Conservation (phyloP, 2,888 invertebrate genomes). For the Agriopis leucophaearia region DNA sequence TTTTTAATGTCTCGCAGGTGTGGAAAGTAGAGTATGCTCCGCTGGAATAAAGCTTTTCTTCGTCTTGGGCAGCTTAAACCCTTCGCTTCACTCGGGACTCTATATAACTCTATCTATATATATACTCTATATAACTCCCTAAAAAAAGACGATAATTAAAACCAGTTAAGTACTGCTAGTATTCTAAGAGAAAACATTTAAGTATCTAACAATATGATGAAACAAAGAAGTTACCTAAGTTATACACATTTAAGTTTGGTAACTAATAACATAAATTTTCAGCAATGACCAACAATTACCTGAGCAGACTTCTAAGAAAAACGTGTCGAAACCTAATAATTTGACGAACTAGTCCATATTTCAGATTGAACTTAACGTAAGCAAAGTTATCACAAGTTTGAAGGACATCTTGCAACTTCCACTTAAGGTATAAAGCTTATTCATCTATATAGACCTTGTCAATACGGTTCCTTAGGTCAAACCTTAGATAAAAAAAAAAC, state of each 20-base stretch:
- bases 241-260: neutral
- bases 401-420: constrained; percentile 27
- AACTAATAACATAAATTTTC: constrained; percentile 1
- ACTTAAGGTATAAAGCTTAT: neutral
- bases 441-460: too few species aligned
- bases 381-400: constrained; percentile 37
- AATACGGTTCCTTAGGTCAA: too few species aligned
- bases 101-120: too few species aligned
- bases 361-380: constrained; percentile 25
- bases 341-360: constrained; percentile 11
- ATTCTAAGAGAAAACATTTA: neutral
- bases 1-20: too few species aligned
- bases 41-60: too few species aligned
- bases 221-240: neutral
- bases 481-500: too few species aligned
- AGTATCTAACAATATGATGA: neutral
- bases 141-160: neutral
- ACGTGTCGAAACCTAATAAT: constrained; percentile 14
- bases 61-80: too few species aligned
- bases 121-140: too few species aligned
- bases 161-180: too few species aligned
- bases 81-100: too few species aligned
- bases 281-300: neutral
- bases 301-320: constrained; percentile 7
- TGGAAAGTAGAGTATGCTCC: too few species aligned